These are phyloP conservation scores for Smittia aterrima DNA, from an alignment of 2,888 invertebrate species.

Conservation along the genomic window DNA sequence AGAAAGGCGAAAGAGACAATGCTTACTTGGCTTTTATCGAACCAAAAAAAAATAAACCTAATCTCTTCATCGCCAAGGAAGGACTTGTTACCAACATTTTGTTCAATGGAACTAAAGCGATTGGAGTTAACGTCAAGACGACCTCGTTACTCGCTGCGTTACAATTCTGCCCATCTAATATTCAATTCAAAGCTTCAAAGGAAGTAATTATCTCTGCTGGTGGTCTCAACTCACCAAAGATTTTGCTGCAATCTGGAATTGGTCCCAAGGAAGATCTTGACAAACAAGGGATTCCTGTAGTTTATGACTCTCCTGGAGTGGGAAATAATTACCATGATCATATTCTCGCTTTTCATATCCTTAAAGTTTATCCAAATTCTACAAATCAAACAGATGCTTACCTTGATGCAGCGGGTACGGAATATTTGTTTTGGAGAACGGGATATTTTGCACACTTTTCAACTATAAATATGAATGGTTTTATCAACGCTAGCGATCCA, in stretches of 20 bases:
- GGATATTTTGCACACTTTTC: not conserved
- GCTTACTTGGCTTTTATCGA: not conserved
- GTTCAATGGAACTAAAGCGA: slow-evolving; percentile 43
- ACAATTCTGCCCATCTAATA: too few species aligned
- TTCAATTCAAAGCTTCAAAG: slow-evolving; percentile 54
- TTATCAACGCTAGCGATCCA: not conserved
- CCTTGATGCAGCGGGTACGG: not conserved
- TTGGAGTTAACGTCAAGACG: slow-evolving; percentile 23
- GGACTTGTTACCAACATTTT: slow-evolving; percentile 43
- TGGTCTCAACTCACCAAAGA: not conserved
- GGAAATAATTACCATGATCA: not conserved
- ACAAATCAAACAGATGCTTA: not conserved
- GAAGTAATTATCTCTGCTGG: slow-evolving; percentile 51
- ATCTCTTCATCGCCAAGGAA: not conserved
- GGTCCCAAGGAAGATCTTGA: not conserved
- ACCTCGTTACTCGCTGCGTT: not conserved
- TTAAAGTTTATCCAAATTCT: not conserved
- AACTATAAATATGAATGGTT: not conserved
- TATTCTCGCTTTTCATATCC: not conserved
- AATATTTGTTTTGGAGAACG: not conserved
- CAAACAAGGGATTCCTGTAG: not conserved
- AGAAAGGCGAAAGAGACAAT: not conserved
- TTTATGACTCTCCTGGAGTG: not conserved
- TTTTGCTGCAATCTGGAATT: not conserved
- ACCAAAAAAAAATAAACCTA: not conserved